A percentile compares a stretch with the other conserved stretches of the same genome.
phyloP scores from a whole-genome alignment of 2,888 invertebrate species.

The Brachynemurus nebulosus region DNA sequence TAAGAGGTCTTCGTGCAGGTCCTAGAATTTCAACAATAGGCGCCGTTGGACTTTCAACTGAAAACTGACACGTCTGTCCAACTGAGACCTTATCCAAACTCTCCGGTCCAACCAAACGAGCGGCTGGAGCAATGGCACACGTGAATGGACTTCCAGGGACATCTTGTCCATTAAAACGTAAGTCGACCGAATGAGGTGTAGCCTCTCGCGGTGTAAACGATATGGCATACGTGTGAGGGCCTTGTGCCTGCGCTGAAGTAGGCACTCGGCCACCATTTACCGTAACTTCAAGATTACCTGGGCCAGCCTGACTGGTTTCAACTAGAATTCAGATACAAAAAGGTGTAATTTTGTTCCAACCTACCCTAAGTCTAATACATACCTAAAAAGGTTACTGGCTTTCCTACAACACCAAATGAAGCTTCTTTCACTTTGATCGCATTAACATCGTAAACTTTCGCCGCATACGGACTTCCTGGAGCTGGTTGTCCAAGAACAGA shows the following conservation, averaged over 20 bases:
- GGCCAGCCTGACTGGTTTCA: slow-evolving; percentile 96
- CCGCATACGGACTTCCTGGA: slow-evolving; percentile 85
- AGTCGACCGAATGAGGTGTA: slow-evolving; percentile 81
- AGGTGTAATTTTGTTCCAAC: too few species aligned
- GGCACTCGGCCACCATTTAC: slow-evolving; percentile 96
- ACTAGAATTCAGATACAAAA: slow-evolving; percentile 52
- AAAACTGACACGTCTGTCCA: slow-evolving; percentile 68
- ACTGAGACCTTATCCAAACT: slow-evolving; percentile 83
- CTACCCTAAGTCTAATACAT: too few species aligned
- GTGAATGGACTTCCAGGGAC: slow-evolving; percentile 85
- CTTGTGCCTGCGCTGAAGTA: slow-evolving; percentile 91
- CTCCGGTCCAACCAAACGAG: slow-evolving; percentile 63
- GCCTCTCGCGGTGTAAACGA: slow-evolving; percentile 92
- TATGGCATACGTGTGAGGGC: slow-evolving; percentile 91
- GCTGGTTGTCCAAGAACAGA: slow-evolving; percentile 69
- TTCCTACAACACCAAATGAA: slow-evolving; percentile 72
- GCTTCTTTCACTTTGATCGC: slow-evolving; percentile 91
- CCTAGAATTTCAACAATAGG: slow-evolving; percentile 72
- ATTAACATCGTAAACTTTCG: slow-evolving; percentile 88
- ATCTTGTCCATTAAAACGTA: slow-evolving; percentile 91
- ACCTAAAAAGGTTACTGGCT: slow-evolving; percentile 85
- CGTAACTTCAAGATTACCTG: slow-evolving; percentile 95
- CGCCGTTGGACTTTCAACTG: slow-evolving; percentile 71
- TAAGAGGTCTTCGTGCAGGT: slow-evolving; percentile 54
- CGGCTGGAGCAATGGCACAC: slow-evolving; percentile 66